Evolutionary conservation across 2,797 vertebrate genomes (phyloP), one percentile per base, ranked within the genome.

Genomic region (Periophthalmus magnuspinnatus): DNA sequence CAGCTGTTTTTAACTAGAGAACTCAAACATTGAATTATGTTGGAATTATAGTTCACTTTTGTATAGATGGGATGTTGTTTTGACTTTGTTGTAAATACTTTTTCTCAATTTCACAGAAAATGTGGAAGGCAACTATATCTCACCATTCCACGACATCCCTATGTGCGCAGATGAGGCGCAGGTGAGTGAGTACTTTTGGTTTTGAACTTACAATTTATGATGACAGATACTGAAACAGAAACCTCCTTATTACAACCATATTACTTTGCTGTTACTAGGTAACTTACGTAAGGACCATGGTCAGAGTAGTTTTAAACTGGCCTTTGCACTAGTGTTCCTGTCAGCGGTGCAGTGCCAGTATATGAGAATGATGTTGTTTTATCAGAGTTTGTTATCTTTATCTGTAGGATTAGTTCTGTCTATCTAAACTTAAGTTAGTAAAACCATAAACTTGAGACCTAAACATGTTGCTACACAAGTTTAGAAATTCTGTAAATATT

Each of bases 111-210:
- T 59, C 92, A 54, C 93, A 98, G 97, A 95, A 92, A 95, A 97
- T 85, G 90, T 89, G 2, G 91, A 94, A 52, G 96, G 95, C 66
- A 93, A 95, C 8, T 96, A 96, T 86, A 91, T 99, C 82, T 99
- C 97, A 34, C 97, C 97, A 0, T 98, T 99, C 89, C 97, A 99
- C 66, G 97, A 99, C 73, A 95, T 99, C 72, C 95, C 97, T 0
- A 90, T 97, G 36, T 94, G 91, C 74, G 95, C 95, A 3, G 93
- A 95, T 60, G 86, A 93, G 79, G 81, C 76, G 68, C 91, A 96
- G 95, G 97, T 98, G 92, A 90, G 62, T 61, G 55, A 50, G 48
- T 47, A 9, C 48, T 19, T 60, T 66, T 72, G 67, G 19, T 60
- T 66, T 72, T 69, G 17, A 9, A 32, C 0, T 21, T 6, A 34